phyloP scores from a whole-genome alignment of 2,888 invertebrate species.

The Tinea semifulvella region DNA sequence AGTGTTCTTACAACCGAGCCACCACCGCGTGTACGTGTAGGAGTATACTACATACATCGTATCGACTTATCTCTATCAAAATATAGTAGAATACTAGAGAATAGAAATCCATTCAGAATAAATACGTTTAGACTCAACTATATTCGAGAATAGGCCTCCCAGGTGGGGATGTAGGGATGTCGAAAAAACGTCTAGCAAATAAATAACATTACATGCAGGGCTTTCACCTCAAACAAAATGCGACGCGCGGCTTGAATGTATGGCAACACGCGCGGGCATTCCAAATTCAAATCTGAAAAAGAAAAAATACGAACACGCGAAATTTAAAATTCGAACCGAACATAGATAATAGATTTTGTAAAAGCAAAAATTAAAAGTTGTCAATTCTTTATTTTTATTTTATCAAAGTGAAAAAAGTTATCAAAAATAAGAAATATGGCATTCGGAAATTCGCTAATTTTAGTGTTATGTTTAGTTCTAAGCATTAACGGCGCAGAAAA shows the following conservation, averaged over 20 bases:
- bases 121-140: too few species aligned
- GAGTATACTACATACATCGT: too few species aligned
- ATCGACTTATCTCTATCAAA: too few species aligned
- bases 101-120: too few species aligned
- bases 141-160: too few species aligned
- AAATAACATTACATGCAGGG: conserved; percentile 50
- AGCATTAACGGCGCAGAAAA: conserved; percentile 40
- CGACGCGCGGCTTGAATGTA: conserved; percentile 35
- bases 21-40: too few species aligned
- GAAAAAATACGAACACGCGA: conserved; percentile 27
- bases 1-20: too few species aligned
- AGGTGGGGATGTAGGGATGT: conserved; percentile 54
- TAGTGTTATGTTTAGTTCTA: conserved; percentile 44
- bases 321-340: conserved; percentile 1
- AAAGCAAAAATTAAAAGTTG: too few species aligned
- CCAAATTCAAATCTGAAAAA: conserved; percentile 35
- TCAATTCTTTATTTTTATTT: too few species aligned
- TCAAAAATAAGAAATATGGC: not conserved
- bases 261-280: conserved; percentile 32
- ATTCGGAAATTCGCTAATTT: conserved; percentile 31
- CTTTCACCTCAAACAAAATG: conserved; percentile 62
- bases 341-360: too few species aligned
- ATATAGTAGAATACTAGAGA: too few species aligned
- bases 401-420: too few species aligned
- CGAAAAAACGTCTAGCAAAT: conserved; percentile 53